phyloP scores from a whole-genome alignment of 2,797 vertebrate species.

The Malurus leucopterus region DNA sequence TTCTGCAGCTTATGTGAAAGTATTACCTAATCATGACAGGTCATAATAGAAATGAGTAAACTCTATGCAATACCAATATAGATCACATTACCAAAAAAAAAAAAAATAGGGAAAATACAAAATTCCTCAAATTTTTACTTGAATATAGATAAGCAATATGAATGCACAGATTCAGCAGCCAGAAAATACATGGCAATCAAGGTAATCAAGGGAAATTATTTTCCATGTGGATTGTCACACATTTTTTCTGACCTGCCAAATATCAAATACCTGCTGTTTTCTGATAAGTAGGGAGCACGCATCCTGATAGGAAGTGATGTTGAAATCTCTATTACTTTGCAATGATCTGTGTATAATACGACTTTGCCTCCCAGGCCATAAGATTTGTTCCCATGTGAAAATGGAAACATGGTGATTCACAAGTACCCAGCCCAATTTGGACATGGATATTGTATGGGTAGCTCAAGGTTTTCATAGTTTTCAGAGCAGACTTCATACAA shows the following conservation, averaged over 20 bases:
- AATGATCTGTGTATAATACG: not conserved
- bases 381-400: not conserved
- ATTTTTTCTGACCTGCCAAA: constrained; percentile 31
- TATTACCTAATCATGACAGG: not conserved
- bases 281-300: not conserved
- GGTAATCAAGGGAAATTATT: constrained; percentile 9
- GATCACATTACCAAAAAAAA: not conserved
- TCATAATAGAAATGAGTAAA: not conserved
- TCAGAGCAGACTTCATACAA: not conserved
- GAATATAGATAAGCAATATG: not conserved
- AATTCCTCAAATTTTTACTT: not conserved
- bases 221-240: not conserved
- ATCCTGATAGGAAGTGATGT: not conserved
- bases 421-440: not conserved
- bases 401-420: not conserved
- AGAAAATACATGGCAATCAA: not conserved
- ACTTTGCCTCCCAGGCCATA: not conserved
- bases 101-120: not conserved
- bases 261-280: constrained; percentile 34
- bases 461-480: not conserved
- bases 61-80: not conserved
- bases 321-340: constrained; percentile 31
- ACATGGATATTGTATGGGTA: not conserved
- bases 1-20: not conserved
- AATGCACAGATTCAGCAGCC: not conserved